These are phyloP conservation scores for Paracanthobrama guichenoti DNA, from an alignment of 2,113 vertebrate genomes.

Conservation along the genomic window DNA sequence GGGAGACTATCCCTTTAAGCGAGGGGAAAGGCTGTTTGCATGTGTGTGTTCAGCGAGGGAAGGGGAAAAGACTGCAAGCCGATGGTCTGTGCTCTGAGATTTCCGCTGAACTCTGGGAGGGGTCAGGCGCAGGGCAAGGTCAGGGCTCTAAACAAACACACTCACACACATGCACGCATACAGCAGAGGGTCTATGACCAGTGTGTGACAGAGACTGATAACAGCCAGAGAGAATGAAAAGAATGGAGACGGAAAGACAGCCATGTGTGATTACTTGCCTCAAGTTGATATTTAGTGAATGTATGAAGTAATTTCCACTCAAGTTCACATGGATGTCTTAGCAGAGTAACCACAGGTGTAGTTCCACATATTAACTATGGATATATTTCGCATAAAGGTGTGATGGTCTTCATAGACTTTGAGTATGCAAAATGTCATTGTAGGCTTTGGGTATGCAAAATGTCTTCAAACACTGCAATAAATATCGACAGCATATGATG, in stretches of 20 bases:
- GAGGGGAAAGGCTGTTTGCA: constrained; percentile 34
- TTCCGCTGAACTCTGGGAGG: constrained; percentile 69
- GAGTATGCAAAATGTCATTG: background rate
- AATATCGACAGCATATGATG: background rate
- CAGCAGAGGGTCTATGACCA: constrained; percentile 47
- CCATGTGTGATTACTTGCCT: background rate
- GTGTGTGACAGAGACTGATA: constrained; percentile 49
- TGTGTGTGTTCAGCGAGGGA: constrained; percentile 56
- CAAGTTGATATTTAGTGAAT: background rate
- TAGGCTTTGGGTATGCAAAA: background rate
- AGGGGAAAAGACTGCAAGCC: constrained; percentile 68
- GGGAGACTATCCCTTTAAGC: background rate
- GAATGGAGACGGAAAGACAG: constrained; percentile 25
- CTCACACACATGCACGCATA: constrained; percentile 42
- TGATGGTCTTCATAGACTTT: background rate
- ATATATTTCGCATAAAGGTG: background rate
- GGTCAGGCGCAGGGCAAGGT: constrained; percentile 70
- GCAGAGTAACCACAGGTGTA: background rate
- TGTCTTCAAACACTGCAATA: background rate
- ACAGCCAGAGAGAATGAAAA: background rate
- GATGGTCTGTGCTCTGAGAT: constrained; percentile 62
- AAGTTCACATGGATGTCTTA: background rate
- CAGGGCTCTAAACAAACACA: constrained; percentile 67
- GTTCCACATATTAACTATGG: background rate
- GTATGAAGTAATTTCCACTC: background rate